phyloP scores from a whole-genome alignment of 2,888 invertebrate genomes.

The Drosophila borborema region DNA sequence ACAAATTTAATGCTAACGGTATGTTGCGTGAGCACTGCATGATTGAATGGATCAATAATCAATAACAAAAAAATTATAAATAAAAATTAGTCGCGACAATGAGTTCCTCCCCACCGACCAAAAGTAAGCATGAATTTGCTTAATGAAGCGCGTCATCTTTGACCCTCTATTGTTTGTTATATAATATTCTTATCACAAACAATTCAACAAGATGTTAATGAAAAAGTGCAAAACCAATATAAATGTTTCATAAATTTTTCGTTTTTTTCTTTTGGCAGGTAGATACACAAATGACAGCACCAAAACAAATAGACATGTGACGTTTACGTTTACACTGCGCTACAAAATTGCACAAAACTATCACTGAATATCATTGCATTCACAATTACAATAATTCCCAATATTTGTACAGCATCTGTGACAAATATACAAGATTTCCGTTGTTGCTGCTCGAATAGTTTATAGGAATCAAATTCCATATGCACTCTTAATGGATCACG shows the following conservation, averaged over 20 bases:
- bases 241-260: constrained; percentile 16
- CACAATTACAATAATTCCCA: background rate
- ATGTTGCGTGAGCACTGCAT: constrained; percentile 18
- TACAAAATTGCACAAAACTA: constrained; percentile 20
- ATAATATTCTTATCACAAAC: constrained; percentile 44
- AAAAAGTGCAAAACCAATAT: constrained; percentile 21
- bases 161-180: constrained; percentile 12
- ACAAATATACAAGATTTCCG: constrained; percentile 10
- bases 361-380: constrained; percentile 4
- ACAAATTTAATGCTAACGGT: constrained; percentile 14
- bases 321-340: constrained; percentile 40
- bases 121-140: background rate
- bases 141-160: constrained; percentile 27
- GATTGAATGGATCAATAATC: constrained; percentile 17
- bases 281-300: constrained; percentile 51
- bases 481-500: constrained; percentile 21
- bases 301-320: constrained; percentile 52
- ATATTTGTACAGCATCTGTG: constrained; percentile 3
- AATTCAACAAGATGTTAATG: constrained; percentile 33
- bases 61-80: constrained; percentile 21
- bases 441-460: constrained; percentile 4
- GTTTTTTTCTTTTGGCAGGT: constrained; percentile 43
- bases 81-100: background rate
- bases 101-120: background rate
- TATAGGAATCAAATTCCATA: constrained; percentile 2